Evolutionary conservation across 2,113 vertebrate species (phyloP).

Genomic region (Amphilophus citrinellus): DNA sequence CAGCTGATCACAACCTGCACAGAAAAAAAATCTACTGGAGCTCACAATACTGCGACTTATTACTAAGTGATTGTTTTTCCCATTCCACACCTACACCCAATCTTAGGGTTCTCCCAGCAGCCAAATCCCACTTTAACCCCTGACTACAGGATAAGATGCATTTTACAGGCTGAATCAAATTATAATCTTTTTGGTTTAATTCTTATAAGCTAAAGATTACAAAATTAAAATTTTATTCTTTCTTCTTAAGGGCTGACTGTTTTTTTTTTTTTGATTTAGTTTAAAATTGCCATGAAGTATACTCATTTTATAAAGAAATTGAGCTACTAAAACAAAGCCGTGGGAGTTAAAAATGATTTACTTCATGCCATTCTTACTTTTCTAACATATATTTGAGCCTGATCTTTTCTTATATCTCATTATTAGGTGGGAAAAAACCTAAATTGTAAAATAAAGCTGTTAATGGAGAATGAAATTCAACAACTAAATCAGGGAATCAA

Average conservation of each 20-base stretch:
- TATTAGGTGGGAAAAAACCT: no score
- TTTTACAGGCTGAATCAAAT: not conserved
- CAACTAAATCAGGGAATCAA: not conserved
- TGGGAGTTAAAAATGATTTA: not conserved
- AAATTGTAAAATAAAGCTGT: not conserved
- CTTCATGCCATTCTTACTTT: not conserved
- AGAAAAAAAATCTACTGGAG: not conserved
- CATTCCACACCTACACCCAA: not conserved
- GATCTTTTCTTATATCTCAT: not conserved
- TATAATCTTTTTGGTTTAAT: not conserved
- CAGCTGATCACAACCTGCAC: not conserved
- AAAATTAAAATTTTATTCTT: not conserved
- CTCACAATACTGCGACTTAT: not conserved
- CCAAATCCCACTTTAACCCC: not conserved
- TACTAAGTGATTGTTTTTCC: not conserved
- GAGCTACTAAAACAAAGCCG: not conserved
- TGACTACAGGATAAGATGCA: not conserved
- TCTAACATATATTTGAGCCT: not conserved
- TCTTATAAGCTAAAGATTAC: not conserved
- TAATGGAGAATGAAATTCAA: not conserved
- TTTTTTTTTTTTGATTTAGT: not conserved
- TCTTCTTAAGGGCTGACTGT: not conserved
- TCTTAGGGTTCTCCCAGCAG: not conserved
- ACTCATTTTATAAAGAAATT: not conserved
- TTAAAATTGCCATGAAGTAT: not conserved